phyloP scores from a whole-genome alignment of 2,888 invertebrate genomes.

The Synergus gifuensis region DNA sequence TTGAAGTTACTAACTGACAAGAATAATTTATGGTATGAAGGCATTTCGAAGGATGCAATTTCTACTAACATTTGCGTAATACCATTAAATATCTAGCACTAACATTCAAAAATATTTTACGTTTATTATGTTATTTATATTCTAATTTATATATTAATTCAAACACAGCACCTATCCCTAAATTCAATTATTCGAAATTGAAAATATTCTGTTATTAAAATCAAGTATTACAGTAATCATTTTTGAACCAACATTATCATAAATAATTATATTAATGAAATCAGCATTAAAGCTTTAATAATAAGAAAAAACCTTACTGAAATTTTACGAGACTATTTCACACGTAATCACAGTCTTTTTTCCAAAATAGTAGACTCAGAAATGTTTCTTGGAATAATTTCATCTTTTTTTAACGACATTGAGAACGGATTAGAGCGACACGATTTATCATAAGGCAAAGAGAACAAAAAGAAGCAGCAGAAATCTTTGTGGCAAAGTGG shows the following conservation, averaged over 20 bases:
- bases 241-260: no score
- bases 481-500: slow-evolving; percentile 52
- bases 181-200: no score
- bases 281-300: not conserved
- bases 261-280: no score
- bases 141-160: no score
- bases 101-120: not conserved
- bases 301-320: not conserved
- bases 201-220: no score
- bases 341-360: not conserved
- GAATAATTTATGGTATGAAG: slow-evolving; percentile 20
- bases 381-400: not conserved
- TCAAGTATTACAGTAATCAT: no score
- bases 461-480: slow-evolving; percentile 50
- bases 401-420: not conserved
- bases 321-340: not conserved
- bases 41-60: not conserved
- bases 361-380: not conserved
- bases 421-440: slow-evolving; percentile 19
- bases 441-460: slow-evolving; percentile 52
- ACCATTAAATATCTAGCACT: no score
- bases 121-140: not conserved
- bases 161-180: not conserved
- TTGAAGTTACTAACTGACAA: slow-evolving; percentile 16
- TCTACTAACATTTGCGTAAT: no score